Percentiles rank a stretch among this genome's conserved stretches.
Conservation (phyloP, 2,888 invertebrate species). For the Phyllotreta cruciferae region DNA sequence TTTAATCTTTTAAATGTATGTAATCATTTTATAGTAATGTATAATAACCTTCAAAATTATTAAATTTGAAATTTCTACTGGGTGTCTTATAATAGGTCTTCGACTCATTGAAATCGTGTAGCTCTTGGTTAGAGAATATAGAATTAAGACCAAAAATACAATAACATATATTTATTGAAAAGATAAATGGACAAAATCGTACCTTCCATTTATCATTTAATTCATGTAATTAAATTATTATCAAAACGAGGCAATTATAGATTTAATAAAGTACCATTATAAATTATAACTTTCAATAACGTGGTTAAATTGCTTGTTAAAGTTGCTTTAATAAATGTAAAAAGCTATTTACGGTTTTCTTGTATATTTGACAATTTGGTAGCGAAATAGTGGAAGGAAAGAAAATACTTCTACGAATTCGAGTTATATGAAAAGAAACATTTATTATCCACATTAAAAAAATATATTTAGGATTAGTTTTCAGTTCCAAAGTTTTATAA, state of each 20-base stretch:
- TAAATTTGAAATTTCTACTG: slow-evolving; percentile 27
- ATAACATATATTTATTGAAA: slow-evolving; percentile 13
- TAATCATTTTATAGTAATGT: slow-evolving; percentile 7
- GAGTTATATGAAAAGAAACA: no score
- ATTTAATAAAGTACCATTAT: slow-evolving; percentile 39
- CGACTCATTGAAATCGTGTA: slow-evolving; percentile 20
- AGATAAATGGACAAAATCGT: slow-evolving; percentile 25
- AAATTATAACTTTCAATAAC: slow-evolving; percentile 50
- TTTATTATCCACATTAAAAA: no score
- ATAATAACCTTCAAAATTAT: background rate
- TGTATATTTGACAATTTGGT: slow-evolving; percentile 24
- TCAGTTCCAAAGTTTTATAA: no score
- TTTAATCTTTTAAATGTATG: slow-evolving; percentile 16
- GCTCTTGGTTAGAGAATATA: slow-evolving; percentile 21
- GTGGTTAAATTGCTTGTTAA: slow-evolving; percentile 55
- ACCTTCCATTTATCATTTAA: slow-evolving; percentile 32
- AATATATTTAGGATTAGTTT: no score
- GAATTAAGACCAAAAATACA: slow-evolving; percentile 20
- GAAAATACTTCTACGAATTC: no score
- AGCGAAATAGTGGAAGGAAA: no score
- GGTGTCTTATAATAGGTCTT: slow-evolving; percentile 20
- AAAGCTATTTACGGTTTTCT: slow-evolving; percentile 51
- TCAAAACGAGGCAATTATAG: slow-evolving; percentile 39
- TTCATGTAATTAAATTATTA: slow-evolving; percentile 35
- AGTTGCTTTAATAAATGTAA: slow-evolving; percentile 57